Base-by-base conservation (phyloP, 2,113 vertebrate species). In the Conger conger region DNA sequence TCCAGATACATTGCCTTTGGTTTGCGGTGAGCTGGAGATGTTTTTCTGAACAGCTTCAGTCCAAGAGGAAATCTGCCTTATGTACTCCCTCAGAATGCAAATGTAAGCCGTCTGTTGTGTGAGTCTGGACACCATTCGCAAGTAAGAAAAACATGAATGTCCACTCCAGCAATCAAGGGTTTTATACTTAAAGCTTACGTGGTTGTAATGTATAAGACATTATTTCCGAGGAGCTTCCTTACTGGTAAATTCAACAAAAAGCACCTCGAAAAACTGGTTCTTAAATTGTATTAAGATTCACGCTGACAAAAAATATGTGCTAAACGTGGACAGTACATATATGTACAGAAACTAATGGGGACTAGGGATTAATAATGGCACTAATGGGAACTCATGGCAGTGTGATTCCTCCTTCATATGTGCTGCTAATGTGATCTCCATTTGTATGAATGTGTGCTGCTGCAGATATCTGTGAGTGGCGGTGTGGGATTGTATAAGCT, bases 121-220 rank as follows among this genome's bases (percentile, higher is more conserved):
- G 38, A 57, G 84, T 45, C 42, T 81, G 68, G 63, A 38, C 80
- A 57, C 57, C 68, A 37, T 76, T 45, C 37, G 45, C 8, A 54
- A 85, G 68, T 42, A 42, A 81, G 76, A 36, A 76, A 42, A 30
- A 50, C 35, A 42, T 57, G 80, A 85, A 81, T 77, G 80, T 85
- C 60, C 38, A 76, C 63, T 73, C 23, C 42, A 9, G 33, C 36
- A 33, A 63, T 82, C 76, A 30, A 42, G 60, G 76, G 80, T 68
- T 68, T 82, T 77, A 30, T 80, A 15, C 9, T 57, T 40, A 4
- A 73, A 13, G 16, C 60, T 42, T 17, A 81, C 76, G 57, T 85
- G 60, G 30, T 68, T 80, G 45, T 37, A 68, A 17, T 79, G 30
- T 40, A 42, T 60, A 37, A 79, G 80, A 54, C 27, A 63, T 27